phyloP scores from a whole-genome alignment of 2,113 vertebrate genomes.

The Syngnathus typhle region DNA sequence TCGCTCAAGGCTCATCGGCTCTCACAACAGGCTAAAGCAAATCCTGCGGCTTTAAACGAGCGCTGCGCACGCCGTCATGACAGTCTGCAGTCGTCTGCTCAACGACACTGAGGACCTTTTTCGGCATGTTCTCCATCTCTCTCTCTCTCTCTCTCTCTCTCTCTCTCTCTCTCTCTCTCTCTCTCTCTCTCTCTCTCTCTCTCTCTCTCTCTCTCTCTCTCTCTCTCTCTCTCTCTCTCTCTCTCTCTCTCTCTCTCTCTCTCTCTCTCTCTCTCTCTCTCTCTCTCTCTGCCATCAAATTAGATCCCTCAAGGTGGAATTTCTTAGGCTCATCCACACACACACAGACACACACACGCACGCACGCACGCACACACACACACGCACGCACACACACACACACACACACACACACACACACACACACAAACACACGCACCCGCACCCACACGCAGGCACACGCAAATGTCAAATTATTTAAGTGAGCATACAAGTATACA shows the following conservation, averaged over 20 bases:
- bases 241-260: conserved; percentile 1
- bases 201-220: neutral
- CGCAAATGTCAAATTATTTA: too few species aligned
- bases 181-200: neutral
- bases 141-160: neutral
- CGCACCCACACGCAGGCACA: too few species aligned
- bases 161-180: conserved; percentile 1
- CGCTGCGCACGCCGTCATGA: conserved; percentile 27
- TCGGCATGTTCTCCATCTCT: neutral
- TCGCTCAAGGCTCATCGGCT: conserved; percentile 47
- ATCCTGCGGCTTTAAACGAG: conserved; percentile 62
- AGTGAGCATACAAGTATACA: neutral
- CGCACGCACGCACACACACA: too few species aligned
- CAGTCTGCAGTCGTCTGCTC: conserved; percentile 32
- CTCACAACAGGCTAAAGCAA: conserved; percentile 62
- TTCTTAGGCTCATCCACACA: too few species aligned
- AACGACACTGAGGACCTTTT: conserved; percentile 2
- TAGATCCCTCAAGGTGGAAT: too few species aligned
- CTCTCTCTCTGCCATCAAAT: neutral
- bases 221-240: neutral
- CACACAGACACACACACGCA: too few species aligned
- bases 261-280: neutral
- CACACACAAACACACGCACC: too few species aligned
- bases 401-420: too few species aligned
- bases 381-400: too few species aligned